A percentile compares a stretch with the other conserved stretches of the same genome.
Evolutionary conservation across 2,797 vertebrate genomes (phyloP).

Genomic region (Ceyx erithaca): DNA sequence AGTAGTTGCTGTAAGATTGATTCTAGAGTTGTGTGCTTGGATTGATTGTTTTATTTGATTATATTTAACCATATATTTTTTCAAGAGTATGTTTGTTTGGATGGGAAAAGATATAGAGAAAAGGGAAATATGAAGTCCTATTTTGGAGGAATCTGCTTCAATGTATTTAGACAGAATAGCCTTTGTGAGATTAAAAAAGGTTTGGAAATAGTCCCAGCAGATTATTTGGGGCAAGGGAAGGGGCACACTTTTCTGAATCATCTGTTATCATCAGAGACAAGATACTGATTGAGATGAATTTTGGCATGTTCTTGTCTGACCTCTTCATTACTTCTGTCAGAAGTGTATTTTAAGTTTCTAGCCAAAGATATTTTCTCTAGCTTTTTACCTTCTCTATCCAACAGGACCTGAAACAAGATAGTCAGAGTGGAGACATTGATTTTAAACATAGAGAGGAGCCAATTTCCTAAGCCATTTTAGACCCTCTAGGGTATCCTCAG

Average conservation of each 20-base stretch:
- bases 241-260: slow-evolving; percentile 42
- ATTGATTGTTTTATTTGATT: slow-evolving; percentile 7
- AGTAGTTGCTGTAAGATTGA: not conserved
- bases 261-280: slow-evolving; percentile 36
- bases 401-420: not conserved
- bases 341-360: slow-evolving; percentile 34
- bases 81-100: not conserved
- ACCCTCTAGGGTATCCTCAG: not conserved
- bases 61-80: not conserved
- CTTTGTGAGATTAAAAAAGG: slow-evolving; percentile 37
- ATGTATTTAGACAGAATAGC: slow-evolving; percentile 19
- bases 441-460: not conserved
- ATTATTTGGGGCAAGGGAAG: slow-evolving; percentile 42
- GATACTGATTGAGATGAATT: slow-evolving; percentile 29
- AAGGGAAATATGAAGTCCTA: not conserved
- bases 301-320: slow-evolving; percentile 34
- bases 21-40: not conserved
- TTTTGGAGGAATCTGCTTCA: slow-evolving; percentile 24
- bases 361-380: not conserved
- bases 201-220: slow-evolving; percentile 38
- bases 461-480: slow-evolving; percentile 20
- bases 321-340: slow-evolving; percentile 28
- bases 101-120: not conserved
- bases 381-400: slow-evolving; percentile 8
- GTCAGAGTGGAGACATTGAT: not conserved